A percentile compares a stretch with the other conserved stretches of the same genome.
These are phyloP conservation scores for Ameiurus melas DNA, from an alignment of 2,113 vertebrate species.

Conservation along the genomic window DNA sequence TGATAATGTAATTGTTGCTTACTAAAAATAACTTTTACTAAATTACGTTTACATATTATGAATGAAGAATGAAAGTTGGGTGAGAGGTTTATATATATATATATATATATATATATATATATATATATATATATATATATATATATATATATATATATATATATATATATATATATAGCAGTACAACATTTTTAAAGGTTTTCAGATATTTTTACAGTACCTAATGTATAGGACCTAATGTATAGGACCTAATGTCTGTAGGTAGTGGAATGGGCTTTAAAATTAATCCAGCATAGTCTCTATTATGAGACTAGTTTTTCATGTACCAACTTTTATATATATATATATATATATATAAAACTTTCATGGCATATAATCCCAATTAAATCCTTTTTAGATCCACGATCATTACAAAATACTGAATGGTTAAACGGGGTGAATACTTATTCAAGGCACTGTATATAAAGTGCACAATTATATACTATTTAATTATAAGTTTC, in stretches of 20 bases:
- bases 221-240: too few relatives aligned
- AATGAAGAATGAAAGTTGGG: not conserved
- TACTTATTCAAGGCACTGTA: not conserved
- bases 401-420: not conserved
- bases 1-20: not conserved
- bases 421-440: not conserved
- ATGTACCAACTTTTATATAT: too few relatives aligned
- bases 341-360: too few relatives aligned
- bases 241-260: not conserved
- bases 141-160: too few relatives aligned
- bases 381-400: not conserved
- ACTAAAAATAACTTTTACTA: not conserved
- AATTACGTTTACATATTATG: not conserved
- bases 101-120: too few relatives aligned
- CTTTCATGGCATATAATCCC: not conserved
- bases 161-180: not conserved
- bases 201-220: not conserved
- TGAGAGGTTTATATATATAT: not conserved
- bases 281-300: not conserved
- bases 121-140: too few relatives aligned
- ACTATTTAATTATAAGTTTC: not conserved
- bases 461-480: not conserved
- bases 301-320: too few relatives aligned
- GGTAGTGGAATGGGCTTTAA: not conserved
- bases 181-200: not conserved